Percentiles rank a stretch among this genome's conserved stretches.
These are phyloP conservation scores for Bruchidius siliquastri DNA, from an alignment of 2,888 invertebrate species.

Conservation along the genomic window DNA sequence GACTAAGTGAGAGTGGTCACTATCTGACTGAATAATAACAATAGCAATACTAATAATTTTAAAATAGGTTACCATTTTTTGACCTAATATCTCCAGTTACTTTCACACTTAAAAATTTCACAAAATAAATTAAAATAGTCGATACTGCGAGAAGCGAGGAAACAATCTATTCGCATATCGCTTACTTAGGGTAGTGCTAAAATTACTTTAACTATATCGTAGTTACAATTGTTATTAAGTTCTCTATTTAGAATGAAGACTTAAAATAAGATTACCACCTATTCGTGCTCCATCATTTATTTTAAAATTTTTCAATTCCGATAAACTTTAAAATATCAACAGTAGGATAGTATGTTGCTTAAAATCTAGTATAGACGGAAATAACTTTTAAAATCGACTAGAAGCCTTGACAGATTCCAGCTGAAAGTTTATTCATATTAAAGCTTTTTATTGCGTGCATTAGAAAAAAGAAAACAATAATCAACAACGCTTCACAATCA, in stretches of 20 bases:
- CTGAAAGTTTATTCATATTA: constrained; percentile 19
- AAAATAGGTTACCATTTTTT: no score
- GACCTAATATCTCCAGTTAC: no score
- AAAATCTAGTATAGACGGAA: constrained; percentile 42
- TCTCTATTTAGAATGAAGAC: background rate
- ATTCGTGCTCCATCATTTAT: constrained; percentile 3
- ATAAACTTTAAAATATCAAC: constrained; percentile 48
- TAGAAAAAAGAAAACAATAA: background rate
- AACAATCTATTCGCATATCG: background rate
- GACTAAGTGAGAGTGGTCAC: no score
- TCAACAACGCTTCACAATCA: no score
- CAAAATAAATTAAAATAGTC: background rate
- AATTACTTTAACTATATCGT: background rate
- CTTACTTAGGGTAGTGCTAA: background rate
- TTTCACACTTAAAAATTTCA: no score
- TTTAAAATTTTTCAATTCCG: constrained; percentile 35
- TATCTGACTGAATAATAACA: no score
- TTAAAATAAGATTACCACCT: background rate
- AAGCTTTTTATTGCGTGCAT: constrained; percentile 13
- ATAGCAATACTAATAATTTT: no score
- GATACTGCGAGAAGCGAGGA: background rate
- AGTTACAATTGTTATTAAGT: constrained; percentile 2
- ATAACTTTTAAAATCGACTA: constrained; percentile 44
- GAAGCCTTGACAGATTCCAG: constrained; percentile 31
- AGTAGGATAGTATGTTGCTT: constrained; percentile 42